Conservation (phyloP, 2,888 invertebrate genomes). For the Gortyna flavago region DNA sequence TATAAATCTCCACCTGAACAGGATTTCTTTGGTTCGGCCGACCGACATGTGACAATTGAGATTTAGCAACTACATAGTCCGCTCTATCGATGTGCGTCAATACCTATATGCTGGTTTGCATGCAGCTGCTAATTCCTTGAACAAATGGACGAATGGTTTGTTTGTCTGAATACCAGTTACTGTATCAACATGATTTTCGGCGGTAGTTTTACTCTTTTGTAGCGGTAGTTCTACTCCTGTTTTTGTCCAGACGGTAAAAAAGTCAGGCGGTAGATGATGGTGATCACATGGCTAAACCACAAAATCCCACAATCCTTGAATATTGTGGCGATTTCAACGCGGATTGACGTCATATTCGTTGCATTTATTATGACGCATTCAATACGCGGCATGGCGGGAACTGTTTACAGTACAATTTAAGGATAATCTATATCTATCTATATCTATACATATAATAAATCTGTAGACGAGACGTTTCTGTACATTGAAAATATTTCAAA, state of each 20-base stretch:
- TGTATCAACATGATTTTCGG: not conserved
- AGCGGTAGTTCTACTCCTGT: too few relatives aligned
- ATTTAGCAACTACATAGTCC: not conserved
- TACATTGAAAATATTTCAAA: too few relatives aligned
- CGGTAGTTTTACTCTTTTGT: slow-evolving; percentile 3
- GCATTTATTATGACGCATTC: not conserved
- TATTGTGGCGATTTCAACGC: not conserved
- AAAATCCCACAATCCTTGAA: not conserved
- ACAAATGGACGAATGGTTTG: not conserved
- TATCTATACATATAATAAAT: too few relatives aligned
- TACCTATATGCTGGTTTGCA: not conserved
- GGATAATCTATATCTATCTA: too few relatives aligned
- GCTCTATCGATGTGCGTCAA: not conserved
- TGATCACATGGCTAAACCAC: not conserved
- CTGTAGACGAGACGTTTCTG: too few relatives aligned
- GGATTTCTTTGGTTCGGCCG: too few relatives aligned
- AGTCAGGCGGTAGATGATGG: not conserved
- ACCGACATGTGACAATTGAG: too few relatives aligned
- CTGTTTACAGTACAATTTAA: slow-evolving; percentile 1
- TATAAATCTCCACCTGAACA: too few relatives aligned
- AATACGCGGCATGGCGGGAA: too few relatives aligned
- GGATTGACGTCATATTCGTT: not conserved
- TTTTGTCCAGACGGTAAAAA: too few relatives aligned
- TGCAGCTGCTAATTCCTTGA: not conserved
- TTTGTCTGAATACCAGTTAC: not conserved